Conservation (phyloP, 2,113 vertebrate species). For the Platysternon megacephalum region DNA sequence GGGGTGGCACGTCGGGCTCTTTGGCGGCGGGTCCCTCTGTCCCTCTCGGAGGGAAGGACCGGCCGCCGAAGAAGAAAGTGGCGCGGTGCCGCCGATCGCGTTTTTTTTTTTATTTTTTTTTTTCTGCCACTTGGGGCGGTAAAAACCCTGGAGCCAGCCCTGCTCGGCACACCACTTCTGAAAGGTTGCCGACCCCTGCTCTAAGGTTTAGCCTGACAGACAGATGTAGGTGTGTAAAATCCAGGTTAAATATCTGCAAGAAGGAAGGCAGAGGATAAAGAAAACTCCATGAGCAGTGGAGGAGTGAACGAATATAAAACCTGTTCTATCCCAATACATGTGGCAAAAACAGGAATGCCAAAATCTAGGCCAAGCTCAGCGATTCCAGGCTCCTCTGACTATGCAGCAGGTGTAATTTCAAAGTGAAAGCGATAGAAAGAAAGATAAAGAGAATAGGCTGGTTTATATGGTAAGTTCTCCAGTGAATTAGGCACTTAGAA, state of each 20-base stretch:
- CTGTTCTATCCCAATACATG: background rate
- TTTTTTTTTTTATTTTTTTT: too few species aligned
- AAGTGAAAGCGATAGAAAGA: background rate
- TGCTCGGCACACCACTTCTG: too few species aligned
- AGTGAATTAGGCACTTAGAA: background rate
- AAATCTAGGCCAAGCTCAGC: background rate
- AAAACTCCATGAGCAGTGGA: background rate
- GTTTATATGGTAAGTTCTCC: background rate
- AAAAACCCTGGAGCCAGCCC: too few species aligned
- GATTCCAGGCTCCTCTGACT: background rate
- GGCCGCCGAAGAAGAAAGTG: too few species aligned
- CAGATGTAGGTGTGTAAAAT: background rate
- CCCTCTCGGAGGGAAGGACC: too few species aligned
- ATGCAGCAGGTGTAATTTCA: background rate
- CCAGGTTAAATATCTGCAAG: background rate
- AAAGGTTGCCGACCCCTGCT: too few species aligned
- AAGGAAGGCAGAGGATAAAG: slow-evolving; percentile 3
- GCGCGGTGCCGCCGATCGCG: too few species aligned
- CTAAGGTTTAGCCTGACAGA: background rate
- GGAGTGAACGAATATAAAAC: background rate
- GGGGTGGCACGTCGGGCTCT: too few species aligned
- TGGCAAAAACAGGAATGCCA: background rate
- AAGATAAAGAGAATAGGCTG: background rate
- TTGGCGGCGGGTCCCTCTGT: too few species aligned
- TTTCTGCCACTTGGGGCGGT: too few species aligned